Evolutionary conservation across 2,113 vertebrate genomes (phyloP), one percentile per base, ranked within the genome.

Genomic region (Acanthochromis polyacanthus): DNA sequence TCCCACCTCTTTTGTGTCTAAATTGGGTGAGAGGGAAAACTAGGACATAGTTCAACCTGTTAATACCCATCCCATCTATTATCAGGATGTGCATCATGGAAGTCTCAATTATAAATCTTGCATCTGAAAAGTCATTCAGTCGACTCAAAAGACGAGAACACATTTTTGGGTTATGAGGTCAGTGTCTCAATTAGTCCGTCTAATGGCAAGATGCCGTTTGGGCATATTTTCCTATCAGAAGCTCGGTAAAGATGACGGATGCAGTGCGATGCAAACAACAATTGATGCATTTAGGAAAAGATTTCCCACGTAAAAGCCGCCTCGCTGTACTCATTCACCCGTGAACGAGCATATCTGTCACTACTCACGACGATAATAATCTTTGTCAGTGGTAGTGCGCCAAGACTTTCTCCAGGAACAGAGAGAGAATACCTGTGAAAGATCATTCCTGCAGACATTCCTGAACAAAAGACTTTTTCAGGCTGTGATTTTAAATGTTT

Each of bases 11-110:
- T 83, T 83, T 82, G 69, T 84, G 52, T 87, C 82, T 89, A 86
- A 93, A 92, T 84, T 90, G 80, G 88, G 80, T 68, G 62, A 91
- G 75, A 72, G 36, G 71, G 59, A 85, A 83, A 91, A 89, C 57
- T 87, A 78, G 91, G 89, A 94, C 79, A 83, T 73, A 63, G 63
- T 87, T 90, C 83, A 92, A 81, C 88, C 75, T 85, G 84, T 43
- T 89, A 82, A 88, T 89, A 90, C 88, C 79, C 76, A 80, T 76
- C 75, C 81, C 65, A 87, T 86, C 81, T 88, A 86, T 91, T 87
- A 89, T 84, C 75, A 73, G 73, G 81, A 79, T 16, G 51, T 36
- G 79, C 58, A 58, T 62, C n/a, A 38, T 25, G 53, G 36, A 74
- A 61, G 83, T 85, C 73, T 87, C 82, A 88, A 89, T 91, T 90